These are phyloP conservation scores for Sycophaga agraensis DNA, from an alignment of 1,140 invertebrate species.

Conservation along the genomic window DNA sequence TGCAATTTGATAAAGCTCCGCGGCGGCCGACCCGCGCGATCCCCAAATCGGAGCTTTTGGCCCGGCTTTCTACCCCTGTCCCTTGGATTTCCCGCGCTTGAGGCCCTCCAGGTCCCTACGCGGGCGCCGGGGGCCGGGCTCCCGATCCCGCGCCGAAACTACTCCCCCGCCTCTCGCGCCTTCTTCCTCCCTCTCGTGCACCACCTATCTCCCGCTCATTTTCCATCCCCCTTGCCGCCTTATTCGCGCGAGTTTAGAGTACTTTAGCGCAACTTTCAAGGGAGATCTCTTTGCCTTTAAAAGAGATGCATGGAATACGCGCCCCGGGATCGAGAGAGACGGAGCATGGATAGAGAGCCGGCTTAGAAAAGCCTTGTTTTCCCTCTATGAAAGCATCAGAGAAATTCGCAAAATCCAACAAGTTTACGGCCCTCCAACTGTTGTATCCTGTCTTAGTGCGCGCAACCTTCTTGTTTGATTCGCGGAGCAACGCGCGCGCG, in stretches of 20 bases:
- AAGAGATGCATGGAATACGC: background rate
- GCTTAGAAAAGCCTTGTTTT: background rate
- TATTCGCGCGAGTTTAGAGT: background rate
- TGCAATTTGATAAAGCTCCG: too few relatives aligned
- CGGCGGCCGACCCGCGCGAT: too few relatives aligned
- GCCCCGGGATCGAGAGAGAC: too few relatives aligned
- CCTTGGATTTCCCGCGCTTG: background rate
- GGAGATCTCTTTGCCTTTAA: slow-evolving; percentile 20
- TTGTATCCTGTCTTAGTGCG: slow-evolving; percentile 17
- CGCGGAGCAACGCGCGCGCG: too few relatives aligned
- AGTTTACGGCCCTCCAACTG: slow-evolving; percentile 14
- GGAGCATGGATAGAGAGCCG: background rate
- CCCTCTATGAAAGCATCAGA: slow-evolving; percentile 8
- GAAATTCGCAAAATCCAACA: slow-evolving; percentile 17
- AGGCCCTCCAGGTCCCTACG: too few relatives aligned
- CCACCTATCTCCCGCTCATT: background rate
- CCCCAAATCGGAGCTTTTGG: background rate
- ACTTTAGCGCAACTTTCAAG: slow-evolving; percentile 9
- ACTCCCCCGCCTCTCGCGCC: background rate
- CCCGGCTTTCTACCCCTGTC: background rate
- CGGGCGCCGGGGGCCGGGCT: too few relatives aligned
- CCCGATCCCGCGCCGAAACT: background rate
- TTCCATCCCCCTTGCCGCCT: too few relatives aligned
- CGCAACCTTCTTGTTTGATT: slow-evolving; percentile 18
- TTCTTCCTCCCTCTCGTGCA: background rate